These are phyloP conservation scores for Petroica traversi DNA, from an alignment of 2,113 vertebrate genomes.

Conservation along the genomic window DNA sequence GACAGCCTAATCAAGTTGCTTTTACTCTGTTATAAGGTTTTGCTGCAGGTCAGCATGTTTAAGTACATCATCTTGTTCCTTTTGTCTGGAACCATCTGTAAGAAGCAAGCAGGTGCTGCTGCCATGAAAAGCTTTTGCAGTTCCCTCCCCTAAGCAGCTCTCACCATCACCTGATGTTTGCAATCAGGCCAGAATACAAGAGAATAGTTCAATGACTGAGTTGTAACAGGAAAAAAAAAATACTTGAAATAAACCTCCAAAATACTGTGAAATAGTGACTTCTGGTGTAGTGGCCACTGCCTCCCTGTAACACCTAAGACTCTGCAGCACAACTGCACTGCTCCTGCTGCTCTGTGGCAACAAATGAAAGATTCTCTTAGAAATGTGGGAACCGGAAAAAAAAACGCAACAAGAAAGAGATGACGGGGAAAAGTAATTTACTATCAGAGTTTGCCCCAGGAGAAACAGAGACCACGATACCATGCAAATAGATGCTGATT, in stretches of 20 bases:
- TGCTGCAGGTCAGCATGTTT: background rate
- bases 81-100: background rate
- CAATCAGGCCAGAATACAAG: background rate
- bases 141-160: background rate
- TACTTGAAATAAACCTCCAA: background rate
- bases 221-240: background rate
- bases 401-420: background rate
- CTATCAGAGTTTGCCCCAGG: background rate
- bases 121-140: background rate
- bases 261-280: background rate
- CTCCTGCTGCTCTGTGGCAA: background rate
- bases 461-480: background rate
- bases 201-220: accelerated
- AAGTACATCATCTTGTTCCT: background rate
- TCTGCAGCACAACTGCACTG: background rate
- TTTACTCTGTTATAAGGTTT: background rate
- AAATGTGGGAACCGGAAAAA: background rate
- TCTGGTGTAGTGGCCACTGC: background rate
- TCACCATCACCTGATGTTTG: background rate
- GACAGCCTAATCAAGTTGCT: background rate
- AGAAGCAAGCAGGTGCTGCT: background rate
- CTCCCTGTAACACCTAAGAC: background rate
- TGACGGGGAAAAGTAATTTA: background rate
- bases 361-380: background rate
- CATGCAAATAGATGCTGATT: background rate